phyloP scores from a whole-genome alignment of 2,797 vertebrate genomes.

The Xiphophorus birchmanni region DNA sequence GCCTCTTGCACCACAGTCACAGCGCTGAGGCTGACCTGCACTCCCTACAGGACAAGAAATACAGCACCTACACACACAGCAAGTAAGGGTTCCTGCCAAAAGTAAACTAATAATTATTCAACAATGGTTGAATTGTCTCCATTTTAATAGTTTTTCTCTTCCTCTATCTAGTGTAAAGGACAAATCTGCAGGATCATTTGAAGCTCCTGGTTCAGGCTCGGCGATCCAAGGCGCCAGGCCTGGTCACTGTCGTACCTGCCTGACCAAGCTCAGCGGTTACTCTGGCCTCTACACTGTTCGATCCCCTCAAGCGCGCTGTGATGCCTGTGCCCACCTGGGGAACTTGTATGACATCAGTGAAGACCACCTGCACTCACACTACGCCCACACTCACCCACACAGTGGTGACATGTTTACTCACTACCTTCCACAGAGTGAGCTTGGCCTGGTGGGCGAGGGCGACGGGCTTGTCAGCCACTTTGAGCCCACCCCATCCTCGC shows the following conservation, averaged over 20 bases:
- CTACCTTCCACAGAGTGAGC: conserved; percentile 82
- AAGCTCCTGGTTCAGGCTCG: conserved; percentile 24
- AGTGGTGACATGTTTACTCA: conserved; percentile 81
- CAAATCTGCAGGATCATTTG: conserved; percentile 71
- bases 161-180: conserved; percentile 77
- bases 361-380: conserved; percentile 91
- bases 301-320: conserved; percentile 92
- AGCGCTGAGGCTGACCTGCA: conserved; percentile 79
- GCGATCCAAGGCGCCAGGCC: conserved; percentile 68
- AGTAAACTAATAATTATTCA: not conserved
- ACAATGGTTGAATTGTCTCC: not conserved
- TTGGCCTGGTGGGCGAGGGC: conserved; percentile 83
- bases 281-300: conserved; percentile 90
- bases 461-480: conserved; percentile 89
- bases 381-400: conserved; percentile 65
- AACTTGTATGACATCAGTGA: conserved; percentile 98
- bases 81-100: conserved; percentile 54
- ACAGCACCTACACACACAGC: conserved; percentile 83
- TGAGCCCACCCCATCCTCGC: conserved; percentile 80
- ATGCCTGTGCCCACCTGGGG: conserved; percentile 90
- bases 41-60: conserved; percentile 84
- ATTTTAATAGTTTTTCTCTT: conserved; percentile 53
- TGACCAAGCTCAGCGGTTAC: conserved; percentile 91
- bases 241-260: conserved; percentile 95
- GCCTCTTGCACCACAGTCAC: conserved; percentile 85